Evolutionary conservation across 35 echinoderm and acorn worm genomes (phyloP), one percentile per base, ranked within the genome.

Genomic region (Holothuria glaberrima): DNA sequence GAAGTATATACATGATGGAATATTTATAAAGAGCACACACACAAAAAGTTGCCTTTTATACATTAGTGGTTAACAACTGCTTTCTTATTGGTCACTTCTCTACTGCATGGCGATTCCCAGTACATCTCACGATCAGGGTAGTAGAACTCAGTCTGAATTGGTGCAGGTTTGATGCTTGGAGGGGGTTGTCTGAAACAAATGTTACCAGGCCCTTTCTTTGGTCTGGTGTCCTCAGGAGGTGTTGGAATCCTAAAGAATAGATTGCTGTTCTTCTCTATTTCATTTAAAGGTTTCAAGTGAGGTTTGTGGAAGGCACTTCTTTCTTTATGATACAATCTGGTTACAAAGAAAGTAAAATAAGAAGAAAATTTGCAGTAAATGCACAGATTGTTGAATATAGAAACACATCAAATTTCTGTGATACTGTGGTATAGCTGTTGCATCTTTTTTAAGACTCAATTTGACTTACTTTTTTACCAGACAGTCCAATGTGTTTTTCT

Each of bases 71-170:
- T n/a, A 9, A 58, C 12, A 0, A 82, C 50, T 22, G 32, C 21
- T 80, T 88, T 93, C 36, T 80, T 90, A 36, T 94, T 92, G 30
- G 94, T 86, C 22, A 77, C 90, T 27, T 90, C 94, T 61, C 90
- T 68, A 7, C 73, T 50, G 75, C 94, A 95, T 14, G 94, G 48
- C 22, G 94, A 68, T 34, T 90, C 86, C 94, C 90, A 92, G 66
- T 91, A 98, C 73, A 92, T 50, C 60, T 98, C 96, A 57, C 96
- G 75, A 71, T 98, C 83, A 0, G 96, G 96, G 59, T 94, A 98
- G 61, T 95, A 98, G 61, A 94, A 98, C 57, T 98, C 96, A n/a
- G 96, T 98, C 20, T 88, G 81, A 28, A 95, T 58, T 0, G 93
- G 84, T 14, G 93, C 91, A 17, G 96, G 92, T 19, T 79, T 86